Percentiles rank a stretch among this genome's conserved stretches.
These are phyloP conservation scores for Pantala flavescens DNA, from an alignment of 1,140 invertebrate species.

Conservation along the genomic window DNA sequence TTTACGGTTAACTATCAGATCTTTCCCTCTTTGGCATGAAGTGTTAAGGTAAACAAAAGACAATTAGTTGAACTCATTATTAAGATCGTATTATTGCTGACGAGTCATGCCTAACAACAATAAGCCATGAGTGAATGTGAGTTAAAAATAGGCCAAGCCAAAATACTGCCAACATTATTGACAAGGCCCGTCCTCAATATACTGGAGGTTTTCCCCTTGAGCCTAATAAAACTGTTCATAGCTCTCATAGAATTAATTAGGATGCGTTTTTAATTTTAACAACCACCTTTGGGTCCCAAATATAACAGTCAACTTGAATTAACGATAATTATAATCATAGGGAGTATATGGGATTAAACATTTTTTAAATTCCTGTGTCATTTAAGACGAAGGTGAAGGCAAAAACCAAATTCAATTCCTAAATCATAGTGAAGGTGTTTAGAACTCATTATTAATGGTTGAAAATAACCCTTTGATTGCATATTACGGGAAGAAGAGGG, in stretches of 20 bases:
- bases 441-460: not conserved
- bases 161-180: not conserved
- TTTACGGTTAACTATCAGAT: not conserved
- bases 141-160: not conserved
- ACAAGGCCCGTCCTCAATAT: not conserved
- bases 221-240: not conserved
- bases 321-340: not conserved
- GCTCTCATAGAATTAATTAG: conserved; percentile 4
- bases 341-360: not conserved
- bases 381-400: not conserved
- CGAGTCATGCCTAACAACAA: not conserved
- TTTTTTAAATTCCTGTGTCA: not conserved
- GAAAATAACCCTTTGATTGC: not conserved
- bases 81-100: not conserved
- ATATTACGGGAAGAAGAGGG: not conserved
- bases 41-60: not conserved
- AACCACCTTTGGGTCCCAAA: not conserved
- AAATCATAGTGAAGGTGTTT: conserved; percentile 2
- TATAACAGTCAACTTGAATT: not conserved
- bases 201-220: not conserved
- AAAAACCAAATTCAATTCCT: not conserved
- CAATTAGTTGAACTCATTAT: not conserved
- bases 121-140: not conserved
- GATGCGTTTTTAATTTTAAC: not conserved
- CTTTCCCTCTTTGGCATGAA: not conserved